Evolutionary conservation across 1,140 invertebrate genomes (phyloP), one percentile per base, ranked within the genome.

Genomic region (Lineus longissimus): DNA sequence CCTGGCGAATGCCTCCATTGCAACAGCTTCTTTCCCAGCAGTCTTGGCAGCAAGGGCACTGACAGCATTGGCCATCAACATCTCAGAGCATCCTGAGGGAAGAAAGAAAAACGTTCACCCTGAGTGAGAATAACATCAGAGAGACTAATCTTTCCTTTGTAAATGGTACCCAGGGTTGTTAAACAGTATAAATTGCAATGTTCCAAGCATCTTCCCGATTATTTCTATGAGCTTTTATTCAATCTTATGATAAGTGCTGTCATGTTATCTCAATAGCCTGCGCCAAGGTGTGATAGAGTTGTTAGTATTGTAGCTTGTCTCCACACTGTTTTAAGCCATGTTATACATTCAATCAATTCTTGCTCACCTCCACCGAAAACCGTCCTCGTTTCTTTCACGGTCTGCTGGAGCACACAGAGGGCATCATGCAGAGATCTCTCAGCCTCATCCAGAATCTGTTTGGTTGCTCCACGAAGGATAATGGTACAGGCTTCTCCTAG

Each of bases 391-490:
- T 98, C 95, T 69, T 91, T 91, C 0, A 99, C 94, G 23, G 97
- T 98, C 54, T 95, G 92, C 0, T 93, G 87, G 23, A 99, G 84
- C 0, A 99, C 97, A 82, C 97, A 99, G 0, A 99, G 85, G 1
- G 97, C 97, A 80, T 99, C 97, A 76, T 99, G 97, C 4, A 99
- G 81, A 0, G 97, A 98, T 47, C 97, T 87, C 71, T 99, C 96
- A 1, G 97, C 97, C 83, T 99, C 97, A 74, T 98, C 97, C 13
- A 99, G 86, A 74, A 99, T 98, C 83, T 99, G 97, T 77, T 98
- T 91, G 2, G 97, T 99, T n/a, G 97, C 95, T 59, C 97, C 97
- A 63, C 97, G 88, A 59, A 99, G 90, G 0, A 99, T 90, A 69
- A 99, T 88, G 0, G 95, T 96, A 80, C 97, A 99, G 7, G 97